phyloP scores from a whole-genome alignment of 1,140 invertebrate genomes.

The Drosophila malerkotliana region DNA sequence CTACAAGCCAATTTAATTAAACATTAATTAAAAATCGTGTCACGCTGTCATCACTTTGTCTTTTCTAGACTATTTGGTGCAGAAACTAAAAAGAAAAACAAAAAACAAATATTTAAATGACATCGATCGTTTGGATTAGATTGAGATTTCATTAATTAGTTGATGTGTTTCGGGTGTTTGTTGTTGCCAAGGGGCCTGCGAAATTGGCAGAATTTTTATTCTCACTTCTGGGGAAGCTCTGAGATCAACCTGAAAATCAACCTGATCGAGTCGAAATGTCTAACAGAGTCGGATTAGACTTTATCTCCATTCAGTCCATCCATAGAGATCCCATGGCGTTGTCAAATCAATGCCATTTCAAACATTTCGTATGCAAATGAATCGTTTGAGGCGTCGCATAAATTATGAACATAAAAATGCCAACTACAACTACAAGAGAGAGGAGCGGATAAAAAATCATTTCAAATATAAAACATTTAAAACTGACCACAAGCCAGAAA shows the following conservation, averaged over 20 bases:
- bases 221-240: slow-evolving; percentile 14
- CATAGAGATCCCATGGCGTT: slow-evolving; percentile 26
- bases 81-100: slow-evolving; percentile 5
- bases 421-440: slow-evolving; percentile 51
- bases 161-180: slow-evolving; percentile 26
- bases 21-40: slow-evolving; percentile 9
- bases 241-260: slow-evolving; percentile 12
- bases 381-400: slow-evolving; percentile 62
- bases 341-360: slow-evolving; percentile 79
- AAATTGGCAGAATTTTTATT: slow-evolving; percentile 1
- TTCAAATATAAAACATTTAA: slow-evolving; percentile 12
- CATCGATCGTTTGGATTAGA: slow-evolving; percentile 64
- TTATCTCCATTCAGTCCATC: background rate
- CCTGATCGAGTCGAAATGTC: slow-evolving; percentile 16
- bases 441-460: slow-evolving; percentile 24
- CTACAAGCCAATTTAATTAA: background rate
- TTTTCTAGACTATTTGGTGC: slow-evolving; percentile 20
- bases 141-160: slow-evolving; percentile 81
- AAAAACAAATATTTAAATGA: background rate
- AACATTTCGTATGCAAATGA: slow-evolving; percentile 77
- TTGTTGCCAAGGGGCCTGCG: slow-evolving; percentile 25
- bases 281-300: background rate
- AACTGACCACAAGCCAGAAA: slow-evolving; percentile 16
- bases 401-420: slow-evolving; percentile 72
- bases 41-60: slow-evolving; percentile 24